Evolutionary conservation across 2,113 vertebrate species (phyloP).

Genomic region (Bubo bubo): DNA sequence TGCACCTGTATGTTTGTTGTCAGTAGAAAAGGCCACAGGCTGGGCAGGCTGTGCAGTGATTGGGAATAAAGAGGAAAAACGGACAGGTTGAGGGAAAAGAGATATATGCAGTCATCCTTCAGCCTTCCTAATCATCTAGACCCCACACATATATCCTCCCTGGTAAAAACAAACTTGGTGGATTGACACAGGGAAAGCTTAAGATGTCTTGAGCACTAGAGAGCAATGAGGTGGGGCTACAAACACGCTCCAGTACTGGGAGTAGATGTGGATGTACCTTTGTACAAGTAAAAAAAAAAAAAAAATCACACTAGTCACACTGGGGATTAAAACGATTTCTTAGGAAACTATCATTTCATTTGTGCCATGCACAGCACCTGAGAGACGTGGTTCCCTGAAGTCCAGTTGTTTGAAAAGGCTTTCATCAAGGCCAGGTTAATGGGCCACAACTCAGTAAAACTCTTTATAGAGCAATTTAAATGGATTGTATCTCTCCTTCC

Average conservation of each 20-base stretch:
- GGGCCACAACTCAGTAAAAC: slow-evolving; percentile 47
- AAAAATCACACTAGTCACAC: background rate
- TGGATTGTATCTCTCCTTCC: background rate
- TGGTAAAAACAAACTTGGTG: background rate
- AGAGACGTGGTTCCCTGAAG: background rate
- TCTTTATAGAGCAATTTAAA: slow-evolving; percentile 54
- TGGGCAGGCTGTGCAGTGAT: background rate
- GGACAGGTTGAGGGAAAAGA: background rate
- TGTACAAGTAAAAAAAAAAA: background rate
- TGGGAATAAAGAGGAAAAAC: background rate
- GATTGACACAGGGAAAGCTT: background rate
- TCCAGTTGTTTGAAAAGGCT: slow-evolving; percentile 5
- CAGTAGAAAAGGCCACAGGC: background rate
- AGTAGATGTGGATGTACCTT: background rate
- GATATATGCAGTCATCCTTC: background rate
- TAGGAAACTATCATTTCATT: background rate
- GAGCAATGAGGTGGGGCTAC: background rate
- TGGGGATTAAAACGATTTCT: background rate
- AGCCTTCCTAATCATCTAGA: background rate
- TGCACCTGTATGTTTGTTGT: background rate
- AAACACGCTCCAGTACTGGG: background rate
- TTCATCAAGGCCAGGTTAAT: slow-evolving; percentile 45
- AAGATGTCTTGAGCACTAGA: background rate
- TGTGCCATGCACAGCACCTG: background rate
- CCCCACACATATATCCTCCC: background rate